Conservation (phyloP, 2,113 vertebrate genomes). For the Ploceus nigricollis region DNA sequence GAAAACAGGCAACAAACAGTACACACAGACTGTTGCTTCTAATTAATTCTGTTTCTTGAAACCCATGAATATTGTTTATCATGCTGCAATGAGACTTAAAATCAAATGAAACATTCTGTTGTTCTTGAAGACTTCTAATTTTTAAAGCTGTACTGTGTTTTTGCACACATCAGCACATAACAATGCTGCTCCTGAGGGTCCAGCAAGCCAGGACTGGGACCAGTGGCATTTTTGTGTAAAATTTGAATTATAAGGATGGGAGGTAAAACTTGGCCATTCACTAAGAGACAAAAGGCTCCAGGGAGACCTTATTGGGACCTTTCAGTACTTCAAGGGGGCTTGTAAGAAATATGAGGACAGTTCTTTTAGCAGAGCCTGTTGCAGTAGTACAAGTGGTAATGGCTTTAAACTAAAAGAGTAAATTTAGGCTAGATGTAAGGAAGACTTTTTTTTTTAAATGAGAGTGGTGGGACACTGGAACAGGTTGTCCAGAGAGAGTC, state of each 20-base stretch:
- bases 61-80: background rate
- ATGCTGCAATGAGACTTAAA: background rate
- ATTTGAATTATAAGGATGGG: background rate
- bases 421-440: background rate
- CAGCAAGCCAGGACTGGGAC: background rate
- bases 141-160: background rate
- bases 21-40: background rate
- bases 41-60: background rate
- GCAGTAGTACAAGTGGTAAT: background rate
- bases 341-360: background rate
- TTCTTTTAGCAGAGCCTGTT: background rate
- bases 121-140: background rate
- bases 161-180: fast-evolving
- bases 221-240: background rate
- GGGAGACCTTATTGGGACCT: background rate
- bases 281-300: background rate
- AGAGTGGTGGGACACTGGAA: background rate
- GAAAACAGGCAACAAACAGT: background rate
- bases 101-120: background rate
- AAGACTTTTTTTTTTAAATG: background rate
- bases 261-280: background rate
- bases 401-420: background rate
- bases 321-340: background rate
- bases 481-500: background rate
- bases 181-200: background rate